Evolutionary conservation across 2,888 invertebrate genomes (phyloP).

Genomic region (Cerceris rybyensis): DNA sequence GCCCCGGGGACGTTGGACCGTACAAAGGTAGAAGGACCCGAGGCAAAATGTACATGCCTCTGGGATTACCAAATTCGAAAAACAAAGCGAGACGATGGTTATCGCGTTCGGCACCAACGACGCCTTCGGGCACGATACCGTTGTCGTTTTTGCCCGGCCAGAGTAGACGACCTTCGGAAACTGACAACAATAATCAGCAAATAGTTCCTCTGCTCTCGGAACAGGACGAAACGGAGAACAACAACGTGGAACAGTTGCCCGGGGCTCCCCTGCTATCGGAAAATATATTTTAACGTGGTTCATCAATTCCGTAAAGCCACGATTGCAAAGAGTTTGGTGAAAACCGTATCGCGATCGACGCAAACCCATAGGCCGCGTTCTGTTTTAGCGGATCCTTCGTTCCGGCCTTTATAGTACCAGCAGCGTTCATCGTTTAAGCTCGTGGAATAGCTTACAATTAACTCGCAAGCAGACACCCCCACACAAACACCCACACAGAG

Average conservation of each 20-base stretch:
- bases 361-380: conserved; percentile 21
- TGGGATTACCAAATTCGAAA: conserved; percentile 78
- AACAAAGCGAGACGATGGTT: conserved; percentile 84
- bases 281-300: conserved; percentile 57
- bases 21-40: conserved; percentile 74
- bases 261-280: conserved; percentile 68
- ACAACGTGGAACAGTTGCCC: conserved; percentile 55
- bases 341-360: not conserved
- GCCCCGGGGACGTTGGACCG: conserved; percentile 74
- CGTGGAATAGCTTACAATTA: conserved; percentile 37
- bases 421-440: conserved; percentile 18
- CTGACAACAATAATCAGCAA: conserved; percentile 74
- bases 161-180: conserved; percentile 75
- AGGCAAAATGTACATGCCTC: conserved; percentile 82
- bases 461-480: conserved; percentile 17
- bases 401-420: not conserved
- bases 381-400: conserved; percentile 17
- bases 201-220: conserved; percentile 77
- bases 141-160: conserved; percentile 85
- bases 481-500: conserved; percentile 12
- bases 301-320: conserved; percentile 23
- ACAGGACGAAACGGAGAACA: conserved; percentile 76
- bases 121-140: conserved; percentile 88
- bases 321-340: conserved; percentile 21
- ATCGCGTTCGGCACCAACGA: conserved; percentile 91